Conservation (phyloP, 2,888 invertebrate genomes). For the Yponomeuta sedellus region DNA sequence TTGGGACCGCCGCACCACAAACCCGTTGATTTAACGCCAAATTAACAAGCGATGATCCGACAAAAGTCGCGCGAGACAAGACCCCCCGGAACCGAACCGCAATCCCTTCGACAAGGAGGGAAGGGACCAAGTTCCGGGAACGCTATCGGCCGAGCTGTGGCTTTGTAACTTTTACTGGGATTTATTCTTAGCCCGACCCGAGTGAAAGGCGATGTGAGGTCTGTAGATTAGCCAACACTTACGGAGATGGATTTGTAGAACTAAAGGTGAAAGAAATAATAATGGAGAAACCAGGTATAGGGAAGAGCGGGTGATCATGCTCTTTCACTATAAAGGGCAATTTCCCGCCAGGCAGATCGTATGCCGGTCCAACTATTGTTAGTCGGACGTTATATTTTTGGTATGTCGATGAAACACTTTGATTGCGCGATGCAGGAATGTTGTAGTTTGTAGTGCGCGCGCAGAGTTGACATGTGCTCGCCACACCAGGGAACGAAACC, state of each 20-base stretch:
- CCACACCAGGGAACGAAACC: no score
- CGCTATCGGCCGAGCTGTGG: slow-evolving; percentile 2
- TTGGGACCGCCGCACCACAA: neutral
- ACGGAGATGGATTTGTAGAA: neutral
- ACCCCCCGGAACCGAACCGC: neutral
- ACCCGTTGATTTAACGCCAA: neutral
- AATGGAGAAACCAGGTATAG: no score
- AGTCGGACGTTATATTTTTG: no score
- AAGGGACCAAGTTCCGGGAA: neutral
- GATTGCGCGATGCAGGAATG: no score
- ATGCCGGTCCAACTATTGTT: no score
- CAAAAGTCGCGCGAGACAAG: neutral
- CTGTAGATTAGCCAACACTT: neutral
- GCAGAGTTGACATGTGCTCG: no score
- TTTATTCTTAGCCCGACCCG: neutral
- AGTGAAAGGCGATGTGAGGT: neutral
- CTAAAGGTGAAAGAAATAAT: neutral
- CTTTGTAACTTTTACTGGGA: slow-evolving; percentile 13
- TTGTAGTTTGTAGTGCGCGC: no score
- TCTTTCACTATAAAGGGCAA: no score
- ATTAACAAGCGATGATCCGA: neutral
- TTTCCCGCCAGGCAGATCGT: no score
- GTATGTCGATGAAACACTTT: no score
- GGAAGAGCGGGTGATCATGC: no score
- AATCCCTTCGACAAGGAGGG: neutral